Evolutionary conservation across 2,797 vertebrate species (phyloP).

Genomic region (Scleropages formosus): DNA sequence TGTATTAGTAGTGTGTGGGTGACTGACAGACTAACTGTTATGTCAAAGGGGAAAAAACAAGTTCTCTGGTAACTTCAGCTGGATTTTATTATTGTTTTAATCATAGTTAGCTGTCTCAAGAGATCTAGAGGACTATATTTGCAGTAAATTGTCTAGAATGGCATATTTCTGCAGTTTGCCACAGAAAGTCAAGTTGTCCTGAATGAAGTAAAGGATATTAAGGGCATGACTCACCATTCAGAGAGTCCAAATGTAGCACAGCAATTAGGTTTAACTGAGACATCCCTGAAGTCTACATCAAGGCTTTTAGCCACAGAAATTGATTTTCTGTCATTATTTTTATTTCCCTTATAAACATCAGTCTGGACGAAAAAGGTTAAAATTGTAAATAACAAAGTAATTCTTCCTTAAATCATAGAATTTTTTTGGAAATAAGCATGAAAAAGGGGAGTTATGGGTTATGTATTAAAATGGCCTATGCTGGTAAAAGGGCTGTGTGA

Average conservation of each 20-base stretch:
- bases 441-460: too few species aligned
- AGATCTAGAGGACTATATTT: too few species aligned
- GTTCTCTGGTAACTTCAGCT: too few species aligned
- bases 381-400: background rate
- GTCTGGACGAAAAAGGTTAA: background rate
- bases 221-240: background rate
- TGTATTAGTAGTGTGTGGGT: too few species aligned
- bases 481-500: too few species aligned
- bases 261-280: background rate
- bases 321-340: conserved; percentile 17
- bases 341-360: background rate
- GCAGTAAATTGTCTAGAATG: background rate
- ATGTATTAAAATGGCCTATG: too few species aligned
- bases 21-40: too few species aligned
- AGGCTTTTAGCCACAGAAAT: conserved; percentile 10
- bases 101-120: too few species aligned
- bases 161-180: background rate
- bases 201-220: background rate
- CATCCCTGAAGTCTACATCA: background rate
- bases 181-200: background rate
- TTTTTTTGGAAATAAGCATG: too few species aligned
- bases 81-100: too few species aligned
- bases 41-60: too few species aligned
- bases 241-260: background rate
- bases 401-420: background rate